Base-by-base conservation (phyloP, 2,797 vertebrate genomes). In the Scolopax rusticola region DNA sequence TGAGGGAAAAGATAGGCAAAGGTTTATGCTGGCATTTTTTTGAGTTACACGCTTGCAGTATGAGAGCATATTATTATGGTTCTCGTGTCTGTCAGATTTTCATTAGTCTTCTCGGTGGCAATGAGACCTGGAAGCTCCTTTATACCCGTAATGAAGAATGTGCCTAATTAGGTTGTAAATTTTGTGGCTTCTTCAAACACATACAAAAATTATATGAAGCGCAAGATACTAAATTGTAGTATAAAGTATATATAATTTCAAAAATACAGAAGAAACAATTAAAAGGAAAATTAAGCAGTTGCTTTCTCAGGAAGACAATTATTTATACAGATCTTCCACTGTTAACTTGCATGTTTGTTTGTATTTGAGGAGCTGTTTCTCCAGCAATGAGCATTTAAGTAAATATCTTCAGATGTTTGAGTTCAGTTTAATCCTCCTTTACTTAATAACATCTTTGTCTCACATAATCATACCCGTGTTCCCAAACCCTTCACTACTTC, bases 371-470 rank as follows among this genome's bases (percentile, higher is more conserved):
- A 73, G 25, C 45, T 94, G 50, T 89, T 92, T 90, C 54, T 91
- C 16, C 20, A 87, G 43, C 23, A 67, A 3, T 33, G 38, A 77
- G 11, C 25, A 41, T 60, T 79, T 76, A 74, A 92, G 65, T 85
- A 87, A 91, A 27, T 80, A 63, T 20, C 32, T 79, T 83, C 64
- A 91, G 57, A 83, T 80, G 60, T 94, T 86, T 88, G 12, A 81
- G 33, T 60, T 54, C 36, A 69, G 12, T 92, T 79, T 93, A 71
- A 68, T 76, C 45, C 94, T 68, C 20, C 1, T 19, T 95, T 69
- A 57, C 15, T 86, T 93, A 73, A 38, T 84, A 92, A 30, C 7
- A 48, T 56, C 75, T 91, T 90, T 69, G 32, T 76, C 36, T 73
- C 54, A 24, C 54, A 7, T 91, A 61, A 69, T 84, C 77, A 32